These are phyloP conservation scores for Alcedo atthis DNA, from an alignment of 2,797 vertebrate species.

Conservation along the genomic window DNA sequence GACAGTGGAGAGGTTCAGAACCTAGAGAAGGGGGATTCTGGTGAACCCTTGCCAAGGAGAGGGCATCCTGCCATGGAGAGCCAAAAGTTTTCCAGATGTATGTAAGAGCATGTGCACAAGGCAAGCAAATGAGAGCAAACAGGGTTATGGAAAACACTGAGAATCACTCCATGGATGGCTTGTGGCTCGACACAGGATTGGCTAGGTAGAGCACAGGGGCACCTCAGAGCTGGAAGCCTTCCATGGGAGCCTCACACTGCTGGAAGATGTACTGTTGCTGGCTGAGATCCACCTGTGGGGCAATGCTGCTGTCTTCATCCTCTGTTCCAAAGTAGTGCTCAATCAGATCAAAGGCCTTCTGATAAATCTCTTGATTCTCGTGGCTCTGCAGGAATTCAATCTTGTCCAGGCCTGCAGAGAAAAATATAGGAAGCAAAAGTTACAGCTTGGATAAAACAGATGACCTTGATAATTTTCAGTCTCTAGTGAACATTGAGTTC, in stretches of 20 bases:
- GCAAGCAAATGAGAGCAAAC: slow-evolving; percentile 84
- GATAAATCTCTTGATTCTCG: slow-evolving; percentile 98
- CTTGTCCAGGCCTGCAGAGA: slow-evolving; percentile 91
- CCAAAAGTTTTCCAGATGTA: slow-evolving; percentile 81
- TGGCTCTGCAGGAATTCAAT: slow-evolving; percentile 97
- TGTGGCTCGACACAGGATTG: slow-evolving; percentile 79
- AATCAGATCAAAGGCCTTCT: slow-evolving; percentile 97
- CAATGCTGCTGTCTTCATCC: slow-evolving; percentile 93
- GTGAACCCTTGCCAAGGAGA: slow-evolving; percentile 73
- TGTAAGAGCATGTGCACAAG: slow-evolving; percentile 82
- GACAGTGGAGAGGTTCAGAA: slow-evolving; percentile 74
- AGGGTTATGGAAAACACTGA: slow-evolving; percentile 81
- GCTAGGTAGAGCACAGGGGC: slow-evolving; percentile 65
- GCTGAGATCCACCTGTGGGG: slow-evolving; percentile 92
- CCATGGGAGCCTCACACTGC: slow-evolving; percentile 97
- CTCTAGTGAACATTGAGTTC: not conserved
- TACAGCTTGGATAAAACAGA: not conserved
- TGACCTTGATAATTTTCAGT: not conserved
- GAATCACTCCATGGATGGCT: slow-evolving; percentile 79
- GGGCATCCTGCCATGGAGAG: slow-evolving; percentile 78
- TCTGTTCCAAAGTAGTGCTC: slow-evolving; percentile 98
- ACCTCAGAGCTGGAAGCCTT: slow-evolving; percentile 96
- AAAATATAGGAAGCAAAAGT: slow-evolving; percentile 26
- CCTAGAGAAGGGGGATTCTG: slow-evolving; percentile 74
- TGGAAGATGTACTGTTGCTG: slow-evolving; percentile 99